Base-by-base conservation (phyloP, 2,888 invertebrate species). In the Holacanthella duospinosa region DNA sequence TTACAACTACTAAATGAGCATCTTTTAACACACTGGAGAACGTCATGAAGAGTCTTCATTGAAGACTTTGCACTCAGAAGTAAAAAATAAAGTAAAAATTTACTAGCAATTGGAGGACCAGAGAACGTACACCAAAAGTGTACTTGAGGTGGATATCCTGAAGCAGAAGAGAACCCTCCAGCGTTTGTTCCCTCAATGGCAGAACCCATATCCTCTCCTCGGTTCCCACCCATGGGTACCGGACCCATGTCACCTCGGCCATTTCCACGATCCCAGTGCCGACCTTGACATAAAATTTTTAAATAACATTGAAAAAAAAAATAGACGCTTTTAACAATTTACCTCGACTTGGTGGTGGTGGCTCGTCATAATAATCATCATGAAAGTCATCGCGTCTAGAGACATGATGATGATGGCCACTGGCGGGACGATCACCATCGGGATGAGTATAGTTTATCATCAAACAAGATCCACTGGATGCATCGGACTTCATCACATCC, bases 101-200 rank as follows among this genome's bases (percentile, higher is more conserved):
- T 48, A 48, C 48, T 72, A 25, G 69, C 64, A 66, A 72, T 72
- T 65, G 71, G 69, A 28, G 73, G 73, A 43, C 72, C 72, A 43
- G 72, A 68, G 64, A 71, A 71, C 9, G 71, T 73, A 63, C 73
- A 73, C 73, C 73, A 73, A 56, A 73, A 73, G 57, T 73, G 73
- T 21, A 73, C 73, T 65, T 71, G 71, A 43, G 73, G 73, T 29
- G 71, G 73, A 65, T 70, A 73, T 25, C 73, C 71, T 25, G 69
- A 68, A 43, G 70, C 64, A 1, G 70, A 67, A 57, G 64, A 64
- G 59, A 69, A 69, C 29, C 68, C 55, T 44, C 66, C 64, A 55
- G 68, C 64, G 43, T 66, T 61, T 64, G 68, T 55, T 59, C 3
- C 48, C 2, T n/a, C 21, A 21, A 61, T 21, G 64, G 64, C 9